A percentile compares a stretch with the other conserved stretches of the same genome.
Conservation (phyloP, 2,797 vertebrate species). For the Pterois miles region DNA sequence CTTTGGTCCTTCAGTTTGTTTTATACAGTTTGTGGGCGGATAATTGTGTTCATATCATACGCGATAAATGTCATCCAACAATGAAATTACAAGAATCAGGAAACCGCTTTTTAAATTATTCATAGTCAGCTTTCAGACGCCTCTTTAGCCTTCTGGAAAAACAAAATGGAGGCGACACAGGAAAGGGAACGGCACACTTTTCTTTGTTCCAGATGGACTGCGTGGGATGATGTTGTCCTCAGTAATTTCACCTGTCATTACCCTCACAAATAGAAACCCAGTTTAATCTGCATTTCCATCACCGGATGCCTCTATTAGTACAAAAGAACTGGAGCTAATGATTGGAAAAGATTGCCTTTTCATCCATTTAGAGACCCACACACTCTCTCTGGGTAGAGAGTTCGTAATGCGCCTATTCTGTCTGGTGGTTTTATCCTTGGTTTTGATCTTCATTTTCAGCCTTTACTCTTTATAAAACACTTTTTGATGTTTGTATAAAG, state of each 20-base stretch:
- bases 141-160: constrained; percentile 1
- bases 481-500: constrained; percentile 51
- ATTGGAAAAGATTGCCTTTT: constrained; percentile 44
- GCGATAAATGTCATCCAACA: constrained; percentile 46
- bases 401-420: constrained; percentile 15
- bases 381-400: neutral
- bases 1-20: constrained; percentile 7
- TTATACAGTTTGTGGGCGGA: constrained; percentile 14
- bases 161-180: constrained; percentile 2
- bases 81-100: neutral
- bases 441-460: constrained; percentile 35
- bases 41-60: constrained; percentile 20
- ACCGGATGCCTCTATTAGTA: constrained; percentile 13
- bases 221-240: constrained; percentile 8
- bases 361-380: constrained; percentile 15
- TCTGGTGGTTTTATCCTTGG: constrained; percentile 43
- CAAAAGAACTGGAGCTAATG: constrained; percentile 41
- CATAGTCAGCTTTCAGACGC: constrained; percentile 10
- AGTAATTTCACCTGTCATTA: constrained; percentile 76
- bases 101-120: constrained; percentile 42
- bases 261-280: constrained; percentile 59
- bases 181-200: neutral
- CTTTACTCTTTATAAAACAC: constrained; percentile 48
- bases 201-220: constrained; percentile 18
- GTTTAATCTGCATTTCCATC: constrained; percentile 59